Conservation (phyloP, 2,797 vertebrate genomes). For the Diplodus sargus region DNA sequence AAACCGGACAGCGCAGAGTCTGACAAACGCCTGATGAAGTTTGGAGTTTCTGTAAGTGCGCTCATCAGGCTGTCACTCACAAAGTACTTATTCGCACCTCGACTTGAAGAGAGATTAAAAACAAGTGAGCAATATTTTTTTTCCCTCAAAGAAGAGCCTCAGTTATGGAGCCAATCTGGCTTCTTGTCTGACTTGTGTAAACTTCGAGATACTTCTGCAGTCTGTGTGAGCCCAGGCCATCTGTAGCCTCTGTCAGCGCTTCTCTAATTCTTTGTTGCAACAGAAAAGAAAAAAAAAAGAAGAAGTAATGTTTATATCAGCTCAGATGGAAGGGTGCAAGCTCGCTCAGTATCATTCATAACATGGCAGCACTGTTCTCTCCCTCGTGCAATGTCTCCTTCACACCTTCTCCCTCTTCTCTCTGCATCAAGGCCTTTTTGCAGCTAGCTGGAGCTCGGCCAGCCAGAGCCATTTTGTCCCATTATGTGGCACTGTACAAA, state of each 20-base stretch:
- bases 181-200: slow-evolving; percentile 70
- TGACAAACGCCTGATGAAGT: slow-evolving; percentile 72
- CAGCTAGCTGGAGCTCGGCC: slow-evolving; percentile 69
- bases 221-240: slow-evolving; percentile 75
- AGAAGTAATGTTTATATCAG: slow-evolving; percentile 68
- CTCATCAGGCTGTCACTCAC: slow-evolving; percentile 69
- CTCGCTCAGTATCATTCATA: slow-evolving; percentile 58
- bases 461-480: slow-evolving; percentile 71
- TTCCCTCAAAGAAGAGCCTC: slow-evolving; percentile 47
- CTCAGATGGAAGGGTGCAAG: slow-evolving; percentile 73
- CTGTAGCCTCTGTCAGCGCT: slow-evolving; percentile 68
- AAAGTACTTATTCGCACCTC: slow-evolving; percentile 70
- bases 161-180: slow-evolving; percentile 68
- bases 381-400: slow-evolving; percentile 50
- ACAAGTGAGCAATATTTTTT: slow-evolving; percentile 48
- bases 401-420: slow-evolving; percentile 43
- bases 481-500: slow-evolving; percentile 76
- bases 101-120: slow-evolving; percentile 59
- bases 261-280: slow-evolving; percentile 68
- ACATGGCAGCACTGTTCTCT: slow-evolving; percentile 40
- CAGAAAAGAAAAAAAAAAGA: slow-evolving; percentile 23
- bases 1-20: slow-evolving; percentile 59
- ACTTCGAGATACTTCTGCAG: slow-evolving; percentile 73
- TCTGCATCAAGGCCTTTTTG: slow-evolving; percentile 59
- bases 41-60: slow-evolving; percentile 57